These are phyloP conservation scores for Florisuga fusca DNA, from an alignment of 2,797 vertebrate species.

Conservation along the genomic window DNA sequence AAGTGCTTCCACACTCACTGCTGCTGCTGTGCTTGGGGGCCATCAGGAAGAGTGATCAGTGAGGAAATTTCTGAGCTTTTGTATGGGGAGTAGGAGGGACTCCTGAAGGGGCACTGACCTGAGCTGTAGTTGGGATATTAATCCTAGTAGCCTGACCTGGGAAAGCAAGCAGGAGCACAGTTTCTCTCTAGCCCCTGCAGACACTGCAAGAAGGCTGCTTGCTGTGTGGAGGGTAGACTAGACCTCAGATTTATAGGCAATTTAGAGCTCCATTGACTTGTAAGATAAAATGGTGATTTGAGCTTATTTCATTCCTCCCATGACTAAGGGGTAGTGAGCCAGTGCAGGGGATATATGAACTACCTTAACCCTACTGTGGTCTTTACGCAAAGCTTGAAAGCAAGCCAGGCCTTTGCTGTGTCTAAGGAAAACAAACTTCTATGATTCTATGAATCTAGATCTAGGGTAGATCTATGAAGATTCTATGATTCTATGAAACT, in stretches of 20 bases:
- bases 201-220: neutral
- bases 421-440: neutral
- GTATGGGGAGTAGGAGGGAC: neutral
- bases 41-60: neutral
- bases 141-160: neutral
- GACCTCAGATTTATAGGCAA: conserved; percentile 56
- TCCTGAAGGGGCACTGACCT: neutral
- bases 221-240: neutral
- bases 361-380: neutral
- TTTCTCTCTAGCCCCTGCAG: neutral
- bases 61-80: neutral
- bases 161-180: neutral
- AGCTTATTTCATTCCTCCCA: conserved; percentile 43
- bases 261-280: conserved; percentile 70
- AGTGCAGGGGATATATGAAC: neutral
- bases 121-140: neutral
- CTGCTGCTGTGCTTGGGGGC: neutral
- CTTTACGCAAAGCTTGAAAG: neutral
- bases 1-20: neutral
- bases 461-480: no score
- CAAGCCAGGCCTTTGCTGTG: neutral
- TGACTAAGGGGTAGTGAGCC: neutral
- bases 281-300: conserved; percentile 43
- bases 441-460: no score
- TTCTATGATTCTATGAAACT: no score